A percentile compares a stretch with the other conserved stretches of the same genome.
Evolutionary conservation across 2,888 invertebrate genomes (phyloP).

Genomic region (Diplazon laetatorius): DNA sequence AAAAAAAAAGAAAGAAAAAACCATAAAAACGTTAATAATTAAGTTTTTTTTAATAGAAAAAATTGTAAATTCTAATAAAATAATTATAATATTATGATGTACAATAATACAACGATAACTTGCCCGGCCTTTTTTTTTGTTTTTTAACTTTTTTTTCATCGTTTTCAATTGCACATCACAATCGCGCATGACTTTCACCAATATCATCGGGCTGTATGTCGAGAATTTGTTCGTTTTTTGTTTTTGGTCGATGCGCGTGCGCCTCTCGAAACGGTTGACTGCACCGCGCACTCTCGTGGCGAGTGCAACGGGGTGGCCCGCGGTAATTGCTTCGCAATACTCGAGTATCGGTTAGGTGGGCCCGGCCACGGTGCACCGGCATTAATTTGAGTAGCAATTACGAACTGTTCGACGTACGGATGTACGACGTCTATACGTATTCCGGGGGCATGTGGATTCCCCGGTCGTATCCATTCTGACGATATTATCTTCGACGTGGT

Average conservation of each 20-base stretch:
- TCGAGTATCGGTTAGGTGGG: slow-evolving; percentile 33
- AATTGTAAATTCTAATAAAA: no score
- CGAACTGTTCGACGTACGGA: slow-evolving; percentile 40
- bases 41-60: no score
- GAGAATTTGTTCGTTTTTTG: no score
- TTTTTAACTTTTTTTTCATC: no score
- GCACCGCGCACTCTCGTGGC: slow-evolving; percentile 9
- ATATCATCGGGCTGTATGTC: no score
- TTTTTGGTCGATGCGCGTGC: not conserved
- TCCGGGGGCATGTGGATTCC: not conserved
- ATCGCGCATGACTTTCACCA: no score
- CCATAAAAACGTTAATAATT: no score
- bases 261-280: not conserved
- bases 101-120: no score
- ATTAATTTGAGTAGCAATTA: slow-evolving; percentile 60
- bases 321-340: slow-evolving; percentile 50
- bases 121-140: no score
- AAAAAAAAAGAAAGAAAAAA: no score
- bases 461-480: slow-evolving; percentile 25
- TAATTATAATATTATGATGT: no score
- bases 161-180: no score
- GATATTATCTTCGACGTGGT: slow-evolving; percentile 27
- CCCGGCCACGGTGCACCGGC: slow-evolving; percentile 18
- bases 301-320: slow-evolving; percentile 16
- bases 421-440: slow-evolving; percentile 22